Evolutionary conservation across 2,113 vertebrate genomes (phyloP).

Genomic region (Chunga burmeisteri): DNA sequence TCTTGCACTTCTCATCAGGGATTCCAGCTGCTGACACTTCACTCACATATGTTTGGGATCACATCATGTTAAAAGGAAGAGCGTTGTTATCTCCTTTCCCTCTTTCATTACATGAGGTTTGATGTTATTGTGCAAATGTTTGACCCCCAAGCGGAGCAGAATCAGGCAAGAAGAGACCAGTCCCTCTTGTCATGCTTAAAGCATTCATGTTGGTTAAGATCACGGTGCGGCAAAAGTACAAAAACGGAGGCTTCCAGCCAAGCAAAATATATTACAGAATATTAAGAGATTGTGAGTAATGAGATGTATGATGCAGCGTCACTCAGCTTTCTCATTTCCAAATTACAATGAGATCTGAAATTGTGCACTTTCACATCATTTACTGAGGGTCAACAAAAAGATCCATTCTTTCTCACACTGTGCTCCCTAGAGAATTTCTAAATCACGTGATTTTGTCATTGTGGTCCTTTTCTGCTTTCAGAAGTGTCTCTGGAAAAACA

Average conservation of each 20-base stretch:
- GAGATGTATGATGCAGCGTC: conserved; percentile 5
- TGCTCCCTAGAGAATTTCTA: not conserved
- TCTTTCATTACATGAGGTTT: not conserved
- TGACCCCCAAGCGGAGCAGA: not conserved
- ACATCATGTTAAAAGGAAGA: not conserved
- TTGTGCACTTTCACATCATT: not conserved
- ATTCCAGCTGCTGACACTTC: not conserved
- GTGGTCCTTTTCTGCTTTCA: not conserved
- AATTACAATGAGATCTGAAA: conserved; percentile 22
- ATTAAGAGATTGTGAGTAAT: not conserved
- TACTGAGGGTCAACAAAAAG: conserved; percentile 2
- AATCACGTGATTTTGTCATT: not conserved
- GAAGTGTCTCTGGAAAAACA: conserved; percentile 16
- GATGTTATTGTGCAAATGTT: not conserved
- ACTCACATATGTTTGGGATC: not conserved
- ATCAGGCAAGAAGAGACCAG: not conserved
- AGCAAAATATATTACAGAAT: not conserved
- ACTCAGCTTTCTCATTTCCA: conserved; percentile 41
- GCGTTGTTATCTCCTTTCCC: not conserved
- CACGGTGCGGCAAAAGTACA: not conserved
- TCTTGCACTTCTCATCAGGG: not conserved
- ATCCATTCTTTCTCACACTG: not conserved
- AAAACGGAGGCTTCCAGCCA: not conserved
- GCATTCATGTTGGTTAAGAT: not conserved
- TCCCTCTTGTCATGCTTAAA: not conserved